A percentile compares a stretch with the other conserved stretches of the same genome.
Conservation (phyloP, 1,140 invertebrate species). For the Dufourea novaeangliae region DNA sequence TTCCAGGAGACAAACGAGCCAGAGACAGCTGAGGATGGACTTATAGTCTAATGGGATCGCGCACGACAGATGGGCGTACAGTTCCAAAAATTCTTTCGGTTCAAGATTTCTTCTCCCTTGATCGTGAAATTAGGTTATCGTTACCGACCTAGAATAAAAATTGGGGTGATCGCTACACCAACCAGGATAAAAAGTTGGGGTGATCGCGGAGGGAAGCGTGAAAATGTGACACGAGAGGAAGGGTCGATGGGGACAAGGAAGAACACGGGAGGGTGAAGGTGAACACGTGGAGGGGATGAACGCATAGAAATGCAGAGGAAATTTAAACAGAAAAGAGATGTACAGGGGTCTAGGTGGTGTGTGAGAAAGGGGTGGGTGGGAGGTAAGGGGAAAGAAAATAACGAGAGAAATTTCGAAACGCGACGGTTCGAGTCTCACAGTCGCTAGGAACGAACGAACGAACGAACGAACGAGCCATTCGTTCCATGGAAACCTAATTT, state of each 20-base stretch:
- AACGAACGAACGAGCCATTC: conserved; percentile 45
- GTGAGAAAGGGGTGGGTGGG: too few relatives aligned
- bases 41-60: not conserved
- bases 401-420: conserved; percentile 52
- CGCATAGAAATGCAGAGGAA: not conserved
- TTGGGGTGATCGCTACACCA: too few relatives aligned
- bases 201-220: not conserved
- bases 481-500: conserved; percentile 59
- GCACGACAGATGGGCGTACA: not conserved
- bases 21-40: too few relatives aligned
- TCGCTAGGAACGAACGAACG: conserved; percentile 35
- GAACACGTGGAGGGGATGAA: too few relatives aligned
- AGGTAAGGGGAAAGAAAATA: conserved; percentile 7
- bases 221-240: not conserved
- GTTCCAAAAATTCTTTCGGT: not conserved
- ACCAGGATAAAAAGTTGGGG: not conserved
- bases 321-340: conserved; percentile 7
- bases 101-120: not conserved
- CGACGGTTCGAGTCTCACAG: conserved; percentile 41
- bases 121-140: too few relatives aligned
- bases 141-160: too few relatives aligned
- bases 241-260: not conserved
- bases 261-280: not conserved
- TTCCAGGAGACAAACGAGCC: not conserved
- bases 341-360: not conserved